These are phyloP conservation scores for Ellobium chinense DNA, from an alignment of 2,888 invertebrate genomes.

Conservation along the genomic window DNA sequence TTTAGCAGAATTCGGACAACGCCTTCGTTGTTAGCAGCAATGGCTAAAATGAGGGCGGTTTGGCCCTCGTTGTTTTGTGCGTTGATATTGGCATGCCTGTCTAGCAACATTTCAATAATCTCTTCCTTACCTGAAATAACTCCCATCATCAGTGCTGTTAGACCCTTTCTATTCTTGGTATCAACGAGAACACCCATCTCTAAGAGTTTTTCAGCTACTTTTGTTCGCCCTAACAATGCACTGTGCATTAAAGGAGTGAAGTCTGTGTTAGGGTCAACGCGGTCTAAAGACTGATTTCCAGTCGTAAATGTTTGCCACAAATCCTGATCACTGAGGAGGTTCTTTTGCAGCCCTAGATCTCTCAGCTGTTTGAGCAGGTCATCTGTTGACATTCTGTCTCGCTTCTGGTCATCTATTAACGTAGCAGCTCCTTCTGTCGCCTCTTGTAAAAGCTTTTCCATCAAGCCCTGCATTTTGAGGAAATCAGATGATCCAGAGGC, in stretches of 20 bases:
- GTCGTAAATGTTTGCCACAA: too few species aligned
- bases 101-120: background rate
- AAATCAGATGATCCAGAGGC: too few species aligned
- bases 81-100: slow-evolving; percentile 1
- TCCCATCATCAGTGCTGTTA: slow-evolving; percentile 19
- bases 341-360: too few species aligned
- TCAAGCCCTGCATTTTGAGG: too few species aligned
- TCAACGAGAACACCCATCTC: background rate
- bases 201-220: background rate
- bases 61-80: slow-evolving; percentile 3
- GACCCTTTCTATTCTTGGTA: background rate
- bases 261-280: background rate
- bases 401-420: too few species aligned
- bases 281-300: too few species aligned
- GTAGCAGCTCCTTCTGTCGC: too few species aligned
- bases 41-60: slow-evolving; percentile 17
- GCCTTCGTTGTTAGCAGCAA: background rate
- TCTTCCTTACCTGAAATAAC: slow-evolving; percentile 3
- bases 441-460: too few species aligned
- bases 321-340: too few species aligned
- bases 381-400: too few species aligned
- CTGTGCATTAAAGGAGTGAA: slow-evolving; percentile 23
- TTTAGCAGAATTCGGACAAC: slow-evolving; percentile 8
- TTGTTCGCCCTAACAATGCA: background rate
- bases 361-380: too few species aligned